phyloP scores from a whole-genome alignment of 2,797 vertebrate species.

The Anniella stebbinsi region DNA sequence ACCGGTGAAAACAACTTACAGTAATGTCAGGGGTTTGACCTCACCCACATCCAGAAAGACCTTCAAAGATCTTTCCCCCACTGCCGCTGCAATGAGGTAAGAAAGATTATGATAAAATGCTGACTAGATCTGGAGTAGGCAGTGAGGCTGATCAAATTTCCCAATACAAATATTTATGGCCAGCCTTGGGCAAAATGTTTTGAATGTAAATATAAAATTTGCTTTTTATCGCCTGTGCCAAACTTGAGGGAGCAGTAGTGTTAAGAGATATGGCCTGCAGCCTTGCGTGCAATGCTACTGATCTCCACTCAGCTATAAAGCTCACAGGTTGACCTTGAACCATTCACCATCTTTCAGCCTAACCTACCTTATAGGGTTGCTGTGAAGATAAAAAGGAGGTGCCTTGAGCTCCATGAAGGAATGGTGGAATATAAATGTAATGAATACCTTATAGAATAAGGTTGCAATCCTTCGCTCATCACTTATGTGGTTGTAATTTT shows the following conservation, averaged over 20 bases:
- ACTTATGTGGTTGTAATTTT: not conserved
- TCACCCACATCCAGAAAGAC: not conserved
- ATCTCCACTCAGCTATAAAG: not conserved
- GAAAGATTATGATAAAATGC: conserved; percentile 19
- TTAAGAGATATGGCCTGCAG: not conserved
- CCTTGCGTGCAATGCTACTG: not conserved
- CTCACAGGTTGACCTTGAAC: not conserved
- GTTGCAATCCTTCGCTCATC: not conserved
- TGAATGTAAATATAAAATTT: not conserved
- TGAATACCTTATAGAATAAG: not conserved
- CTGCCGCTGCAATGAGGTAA: not conserved
- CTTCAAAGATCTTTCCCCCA: not conserved
- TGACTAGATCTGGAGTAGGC: conserved; percentile 19
- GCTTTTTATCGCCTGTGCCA: conserved; percentile 5
- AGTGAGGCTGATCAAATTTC: not conserved
- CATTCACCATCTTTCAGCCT: not conserved
- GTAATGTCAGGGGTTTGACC: not conserved
- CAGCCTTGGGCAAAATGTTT: conserved; percentile 22
- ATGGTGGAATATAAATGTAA: not conserved
- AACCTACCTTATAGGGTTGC: not conserved
- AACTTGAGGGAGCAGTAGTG: conserved; percentile 15
- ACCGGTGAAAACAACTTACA: not conserved
- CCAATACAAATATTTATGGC: not conserved
- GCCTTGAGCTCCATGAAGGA: not conserved
- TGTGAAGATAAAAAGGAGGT: not conserved